A percentile compares a stretch with the other conserved stretches of the same genome.
These are phyloP conservation scores for Sinopyrophorus schimmeli DNA, from an alignment of 2,888 invertebrate genomes.

Conservation along the genomic window DNA sequence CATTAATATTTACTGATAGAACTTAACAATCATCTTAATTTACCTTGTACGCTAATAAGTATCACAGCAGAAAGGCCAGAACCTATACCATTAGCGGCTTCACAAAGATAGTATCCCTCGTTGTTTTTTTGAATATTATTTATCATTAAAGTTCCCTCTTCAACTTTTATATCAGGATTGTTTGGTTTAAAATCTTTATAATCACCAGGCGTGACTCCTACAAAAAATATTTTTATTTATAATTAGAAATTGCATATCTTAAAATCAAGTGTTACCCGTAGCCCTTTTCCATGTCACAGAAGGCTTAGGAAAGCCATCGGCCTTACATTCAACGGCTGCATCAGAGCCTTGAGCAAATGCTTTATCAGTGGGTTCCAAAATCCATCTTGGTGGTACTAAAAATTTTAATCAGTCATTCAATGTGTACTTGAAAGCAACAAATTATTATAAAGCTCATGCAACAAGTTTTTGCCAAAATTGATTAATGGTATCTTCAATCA, in stretches of 20 bases:
- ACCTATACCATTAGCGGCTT: conserved; percentile 95
- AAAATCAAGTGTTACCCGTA: conserved; percentile 72
- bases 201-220: conserved; percentile 89
- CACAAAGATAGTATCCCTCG: conserved; percentile 93
- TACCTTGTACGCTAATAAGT: conserved; percentile 91
- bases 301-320: conserved; percentile 94
- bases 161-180: conserved; percentile 88
- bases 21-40: conserved; percentile 5
- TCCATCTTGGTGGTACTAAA: conserved; percentile 96
- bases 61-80: conserved; percentile 94
- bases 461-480: too few relatives aligned
- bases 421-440: too few relatives aligned
- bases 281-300: conserved; percentile 95
- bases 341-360: conserved; percentile 94
- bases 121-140: conserved; percentile 90
- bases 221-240: conserved; percentile 14
- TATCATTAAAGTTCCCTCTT: conserved; percentile 90
- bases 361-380: conserved; percentile 91
- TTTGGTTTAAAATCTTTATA: conserved; percentile 90
- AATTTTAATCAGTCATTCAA: conserved; percentile 38
- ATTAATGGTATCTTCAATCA: too few relatives aligned
- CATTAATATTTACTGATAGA: not conserved
- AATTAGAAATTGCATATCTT: not conserved
- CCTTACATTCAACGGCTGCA: conserved; percentile 93
- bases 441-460: too few relatives aligned